Evolutionary conservation across 2,113 vertebrate genomes (phyloP), one percentile per base, ranked within the genome.

Genomic region (Chinchilla lanigera): DNA sequence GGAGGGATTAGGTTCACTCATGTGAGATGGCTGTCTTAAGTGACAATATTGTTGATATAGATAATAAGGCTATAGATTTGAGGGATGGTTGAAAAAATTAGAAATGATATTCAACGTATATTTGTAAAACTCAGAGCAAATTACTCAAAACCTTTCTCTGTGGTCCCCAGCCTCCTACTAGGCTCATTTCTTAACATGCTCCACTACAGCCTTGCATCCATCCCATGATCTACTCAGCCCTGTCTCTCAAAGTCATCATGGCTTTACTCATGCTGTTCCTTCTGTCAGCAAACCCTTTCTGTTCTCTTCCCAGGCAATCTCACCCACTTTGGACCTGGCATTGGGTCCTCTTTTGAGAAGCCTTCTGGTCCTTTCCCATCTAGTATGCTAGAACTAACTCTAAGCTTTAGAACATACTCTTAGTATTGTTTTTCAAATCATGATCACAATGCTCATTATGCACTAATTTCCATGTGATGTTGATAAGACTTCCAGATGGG

Each of bases 201-300:
- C 8, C 0, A 7, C 14, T 2, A 0, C 6, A 28, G 13, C 30
- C 7, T 58, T 24, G 13, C 3, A 0, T 52, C 33, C 24, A 1
- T 4, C 17, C 14, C 12, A 30, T 4, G 0, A 10, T 22, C 33
- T 65, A 22, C 77, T 47, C 16, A 7, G 28, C 10, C 22, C 13
- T 2, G 12, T 30, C 38, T 69, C 35, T 41, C 19, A n/a, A 26
- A 63, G 10, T 24, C 38, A 22, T 1, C 52, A 2, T 7, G 65
- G 26, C 11, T 28, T 28, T 60, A 8, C 19, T 60, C 50, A 10
- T 5, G 26, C 6, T 26, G 2, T 73, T 56, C 17, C 10, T 89
- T 83, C 60, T 47, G 14, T 26, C 44, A 41, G 0, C 24, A 52
- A 89, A 44, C 6, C 10, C 26, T 47, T 35, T 56, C 50, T 22